Percentiles rank a stretch among this genome's conserved stretches.
phyloP scores from a whole-genome alignment of 1,140 invertebrate genomes.

The Platyura marginata region DNA sequence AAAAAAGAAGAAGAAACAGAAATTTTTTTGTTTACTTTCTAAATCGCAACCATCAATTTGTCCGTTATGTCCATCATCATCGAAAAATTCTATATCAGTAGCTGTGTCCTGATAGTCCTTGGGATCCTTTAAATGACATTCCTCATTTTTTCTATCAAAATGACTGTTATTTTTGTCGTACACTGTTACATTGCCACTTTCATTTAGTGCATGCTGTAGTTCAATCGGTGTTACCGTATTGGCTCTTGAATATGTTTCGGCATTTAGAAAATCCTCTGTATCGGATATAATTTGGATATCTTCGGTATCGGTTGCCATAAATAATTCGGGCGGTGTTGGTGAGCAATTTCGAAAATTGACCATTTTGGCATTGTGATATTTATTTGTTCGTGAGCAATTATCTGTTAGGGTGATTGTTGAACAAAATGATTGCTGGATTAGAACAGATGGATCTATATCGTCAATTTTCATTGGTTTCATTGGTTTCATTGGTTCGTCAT shows the following conservation, averaged over 20 bases:
- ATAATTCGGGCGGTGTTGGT: conserved; percentile 9
- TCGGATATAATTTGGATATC: conserved; percentile 28
- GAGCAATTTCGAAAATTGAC: background rate
- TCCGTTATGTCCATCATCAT: conserved; percentile 11
- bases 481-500: conserved; percentile 9
- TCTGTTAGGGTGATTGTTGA: conserved; percentile 1
- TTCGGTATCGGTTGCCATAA: conserved; percentile 32
- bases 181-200: conserved; percentile 24
- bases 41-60: background rate
- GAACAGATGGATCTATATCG: background rate
- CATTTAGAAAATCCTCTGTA: conserved; percentile 21
- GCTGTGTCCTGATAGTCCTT: conserved; percentile 17
- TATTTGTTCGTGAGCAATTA: too few species aligned
- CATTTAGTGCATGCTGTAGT: conserved; percentile 22
- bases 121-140: conserved; percentile 27
- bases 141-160: conserved; percentile 26
- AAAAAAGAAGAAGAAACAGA: background rate
- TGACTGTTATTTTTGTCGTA: conserved; percentile 21
- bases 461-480: background rate
- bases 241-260: conserved; percentile 7
- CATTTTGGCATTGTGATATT: too few species aligned
- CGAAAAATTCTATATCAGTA: conserved; percentile 33
- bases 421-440: conserved; percentile 4
- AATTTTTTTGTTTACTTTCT: background rate
- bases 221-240: conserved; percentile 15